Conservation (phyloP, 2,797 vertebrate genomes). For the Lepilemur septentrionalis region DNA sequence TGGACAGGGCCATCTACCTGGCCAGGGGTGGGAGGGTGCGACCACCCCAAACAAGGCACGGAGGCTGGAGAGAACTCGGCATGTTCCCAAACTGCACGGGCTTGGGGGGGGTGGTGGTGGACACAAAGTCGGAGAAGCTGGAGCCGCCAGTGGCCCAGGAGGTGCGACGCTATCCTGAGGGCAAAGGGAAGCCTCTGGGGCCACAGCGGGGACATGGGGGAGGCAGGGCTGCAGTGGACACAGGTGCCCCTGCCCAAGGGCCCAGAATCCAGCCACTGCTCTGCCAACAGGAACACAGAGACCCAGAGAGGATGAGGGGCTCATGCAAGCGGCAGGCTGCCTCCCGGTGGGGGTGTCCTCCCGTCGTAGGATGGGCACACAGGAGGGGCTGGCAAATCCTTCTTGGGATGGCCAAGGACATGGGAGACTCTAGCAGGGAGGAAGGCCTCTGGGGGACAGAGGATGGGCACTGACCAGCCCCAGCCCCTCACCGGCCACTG, state of each 20-base stretch:
- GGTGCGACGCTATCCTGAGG: not conserved
- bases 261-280: not conserved
- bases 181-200: not conserved
- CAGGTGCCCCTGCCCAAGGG: not conserved
- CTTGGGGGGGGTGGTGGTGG: fast-evolving
- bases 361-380: fast-evolving
- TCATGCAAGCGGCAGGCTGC: not conserved
- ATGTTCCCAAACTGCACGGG: not conserved
- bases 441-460: no score
- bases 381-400: not conserved
- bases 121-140: no score
- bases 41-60: not conserved
- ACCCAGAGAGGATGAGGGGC: not conserved
- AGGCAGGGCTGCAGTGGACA: not conserved
- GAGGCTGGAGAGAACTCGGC: slow-evolving; percentile 6
- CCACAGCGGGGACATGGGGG: not conserved
- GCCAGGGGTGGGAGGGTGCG: not conserved
- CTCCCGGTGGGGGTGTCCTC: not conserved
- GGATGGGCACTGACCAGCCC: fast-evolving
- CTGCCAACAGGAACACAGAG: not conserved
- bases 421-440: not conserved
- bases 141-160: not conserved
- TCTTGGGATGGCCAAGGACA: not conserved
- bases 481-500: slow-evolving; percentile 64
- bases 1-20: not conserved